phyloP scores from a whole-genome alignment of 1,140 invertebrate genomes.

The Acyrthosiphon pisum region DNA sequence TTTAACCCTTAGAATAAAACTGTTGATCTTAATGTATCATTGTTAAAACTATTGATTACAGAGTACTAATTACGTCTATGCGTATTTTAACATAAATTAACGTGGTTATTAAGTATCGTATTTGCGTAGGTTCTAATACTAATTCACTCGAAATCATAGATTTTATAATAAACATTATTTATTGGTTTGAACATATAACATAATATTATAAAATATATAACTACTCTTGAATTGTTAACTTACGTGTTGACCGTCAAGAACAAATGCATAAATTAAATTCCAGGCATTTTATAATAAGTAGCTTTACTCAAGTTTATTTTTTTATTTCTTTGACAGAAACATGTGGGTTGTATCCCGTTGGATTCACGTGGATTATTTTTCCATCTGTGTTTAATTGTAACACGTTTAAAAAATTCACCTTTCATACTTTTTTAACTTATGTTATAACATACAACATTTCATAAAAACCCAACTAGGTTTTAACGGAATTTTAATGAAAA shows the following conservation, averaged over 20 bases:
- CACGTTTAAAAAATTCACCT: background rate
- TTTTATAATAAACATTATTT: background rate
- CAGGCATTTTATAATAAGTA: conserved; percentile 7
- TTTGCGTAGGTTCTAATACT: background rate
- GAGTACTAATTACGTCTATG: background rate
- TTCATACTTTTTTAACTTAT: background rate
- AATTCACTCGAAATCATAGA: background rate
- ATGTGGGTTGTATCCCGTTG: background rate
- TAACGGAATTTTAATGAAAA: background rate
- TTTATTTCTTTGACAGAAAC: background rate
- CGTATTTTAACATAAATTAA: background rate
- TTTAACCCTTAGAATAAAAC: background rate
- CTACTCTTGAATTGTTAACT: background rate
- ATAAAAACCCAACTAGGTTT: background rate
- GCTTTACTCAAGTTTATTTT: background rate
- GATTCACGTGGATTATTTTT: background rate
- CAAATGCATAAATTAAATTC: background rate
- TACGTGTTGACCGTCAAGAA: background rate
- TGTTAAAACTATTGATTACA: background rate
- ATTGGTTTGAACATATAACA: background rate
- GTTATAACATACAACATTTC: background rate
- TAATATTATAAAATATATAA: background rate
- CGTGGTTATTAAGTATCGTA: too few relatives aligned
- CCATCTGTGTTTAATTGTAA: background rate
- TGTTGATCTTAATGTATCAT: background rate